Conservation (phyloP, 2,113 vertebrate genomes). For the Chrysemys picta region DNA sequence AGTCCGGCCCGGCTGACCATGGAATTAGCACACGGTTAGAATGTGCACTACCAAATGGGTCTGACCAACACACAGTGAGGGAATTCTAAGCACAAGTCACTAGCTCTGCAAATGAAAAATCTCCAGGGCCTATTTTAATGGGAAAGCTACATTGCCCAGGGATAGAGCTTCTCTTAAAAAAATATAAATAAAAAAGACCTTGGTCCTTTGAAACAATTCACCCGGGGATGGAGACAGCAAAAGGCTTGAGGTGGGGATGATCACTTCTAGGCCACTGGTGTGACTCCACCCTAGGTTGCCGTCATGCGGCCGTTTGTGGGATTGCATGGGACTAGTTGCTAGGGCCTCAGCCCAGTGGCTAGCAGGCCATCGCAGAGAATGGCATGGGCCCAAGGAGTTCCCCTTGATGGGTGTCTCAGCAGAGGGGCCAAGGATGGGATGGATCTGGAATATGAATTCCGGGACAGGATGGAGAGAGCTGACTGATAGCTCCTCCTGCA, state of each 20-base stretch:
- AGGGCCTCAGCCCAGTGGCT: rapidly evolving
- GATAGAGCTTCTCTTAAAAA: not conserved
- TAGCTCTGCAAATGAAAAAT: not conserved
- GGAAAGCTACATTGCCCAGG: not conserved
- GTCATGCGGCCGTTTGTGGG: rapidly evolving
- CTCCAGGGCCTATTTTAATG: not conserved
- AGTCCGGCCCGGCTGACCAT: not conserved
- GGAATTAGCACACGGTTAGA: rapidly evolving
- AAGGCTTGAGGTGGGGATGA: not conserved
- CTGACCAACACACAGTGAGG: not conserved
- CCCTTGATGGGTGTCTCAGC: not conserved
- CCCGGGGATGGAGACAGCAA: not conserved
- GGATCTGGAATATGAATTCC: not conserved
- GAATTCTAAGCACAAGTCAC: constrained; percentile 10
- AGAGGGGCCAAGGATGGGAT: not conserved
- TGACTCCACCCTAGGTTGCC: not conserved
- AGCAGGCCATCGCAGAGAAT: not conserved
- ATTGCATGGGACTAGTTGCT: not conserved
- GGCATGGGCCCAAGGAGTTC: not conserved
- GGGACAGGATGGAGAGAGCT: not conserved
- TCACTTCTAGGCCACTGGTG: not conserved
- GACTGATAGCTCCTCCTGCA: constrained; percentile 1
- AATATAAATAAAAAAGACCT: not conserved
- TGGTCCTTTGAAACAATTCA: not conserved
- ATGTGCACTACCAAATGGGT: not conserved